These are phyloP conservation scores for Hemiprocne comata DNA, from an alignment of 2,113 vertebrate species.

Conservation along the genomic window DNA sequence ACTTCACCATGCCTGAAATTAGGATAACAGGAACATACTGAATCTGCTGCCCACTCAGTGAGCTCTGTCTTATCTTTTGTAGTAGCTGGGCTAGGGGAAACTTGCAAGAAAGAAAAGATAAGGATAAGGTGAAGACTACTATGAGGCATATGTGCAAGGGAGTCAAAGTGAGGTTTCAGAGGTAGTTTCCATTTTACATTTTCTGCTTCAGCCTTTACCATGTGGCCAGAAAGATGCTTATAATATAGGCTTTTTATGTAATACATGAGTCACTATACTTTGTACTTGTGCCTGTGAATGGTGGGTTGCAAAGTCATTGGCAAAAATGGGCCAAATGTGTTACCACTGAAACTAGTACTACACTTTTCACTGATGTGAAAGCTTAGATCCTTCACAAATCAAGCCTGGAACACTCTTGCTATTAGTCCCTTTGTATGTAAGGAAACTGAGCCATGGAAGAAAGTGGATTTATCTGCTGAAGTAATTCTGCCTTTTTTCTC, in stretches of 20 bases:
- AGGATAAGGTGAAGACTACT: neutral
- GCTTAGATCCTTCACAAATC: neutral
- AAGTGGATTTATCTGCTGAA: neutral
- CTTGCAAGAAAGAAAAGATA: neutral
- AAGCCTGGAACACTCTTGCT: neutral
- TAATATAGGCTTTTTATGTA: neutral
- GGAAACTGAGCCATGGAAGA: neutral
- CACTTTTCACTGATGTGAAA: neutral
- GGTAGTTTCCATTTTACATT: neutral
- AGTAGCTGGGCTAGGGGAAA: neutral
- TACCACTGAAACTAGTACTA: neutral
- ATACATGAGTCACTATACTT: neutral
- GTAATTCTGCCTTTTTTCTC: neutral
- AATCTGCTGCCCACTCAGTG: neutral
- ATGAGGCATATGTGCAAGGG: neutral
- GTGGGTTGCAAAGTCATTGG: neutral
- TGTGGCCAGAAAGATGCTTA: neutral
- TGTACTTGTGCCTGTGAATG: neutral
- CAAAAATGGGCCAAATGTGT: neutral
- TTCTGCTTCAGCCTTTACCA: neutral
- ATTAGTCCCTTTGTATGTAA: neutral
- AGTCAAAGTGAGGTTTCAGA: neutral
- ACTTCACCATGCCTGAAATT: constrained; percentile 1
- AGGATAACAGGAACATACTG: neutral
- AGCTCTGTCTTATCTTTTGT: neutral